Conservation (phyloP, 2,797 vertebrate genomes). For the Poeciliopsis presidionis region DNA sequence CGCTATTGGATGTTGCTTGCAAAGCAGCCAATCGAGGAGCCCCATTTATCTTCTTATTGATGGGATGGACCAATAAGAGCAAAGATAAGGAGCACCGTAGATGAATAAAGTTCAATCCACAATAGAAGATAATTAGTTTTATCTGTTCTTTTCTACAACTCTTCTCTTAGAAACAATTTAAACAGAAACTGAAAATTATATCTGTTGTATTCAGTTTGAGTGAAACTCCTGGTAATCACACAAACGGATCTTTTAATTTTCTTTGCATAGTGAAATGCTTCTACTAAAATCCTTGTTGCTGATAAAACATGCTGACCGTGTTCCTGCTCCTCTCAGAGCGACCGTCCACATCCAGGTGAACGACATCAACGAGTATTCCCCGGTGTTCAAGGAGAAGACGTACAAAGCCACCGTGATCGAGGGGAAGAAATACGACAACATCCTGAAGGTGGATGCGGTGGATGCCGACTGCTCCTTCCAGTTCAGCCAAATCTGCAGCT, state of each 20-base stretch:
- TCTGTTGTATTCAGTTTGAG: not conserved
- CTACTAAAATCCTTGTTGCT: not conserved
- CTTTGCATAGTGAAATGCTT: not conserved
- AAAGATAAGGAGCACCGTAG: not conserved
- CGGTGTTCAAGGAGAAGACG: conserved; percentile 96
- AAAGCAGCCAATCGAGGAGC: not conserved
- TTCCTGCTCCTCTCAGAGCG: conserved; percentile 81
- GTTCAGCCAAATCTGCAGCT: conserved; percentile 99
- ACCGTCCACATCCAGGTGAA: conserved; percentile 98
- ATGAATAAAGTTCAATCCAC: not conserved
- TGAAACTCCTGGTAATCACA: not conserved
- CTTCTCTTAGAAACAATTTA: not conserved
- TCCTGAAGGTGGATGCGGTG: conserved; percentile 92
- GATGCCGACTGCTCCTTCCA: conserved; percentile 98
- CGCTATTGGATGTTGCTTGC: not conserved
- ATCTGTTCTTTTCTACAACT: not conserved
- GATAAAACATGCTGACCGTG: not conserved
- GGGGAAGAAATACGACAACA: conserved; percentile 88
- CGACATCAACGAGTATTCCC: conserved; percentile 94
- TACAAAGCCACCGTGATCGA: conserved; percentile 93
- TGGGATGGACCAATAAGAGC: not conserved
- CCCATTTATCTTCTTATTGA: not conserved
- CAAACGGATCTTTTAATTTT: not conserved
- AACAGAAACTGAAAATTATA: conserved; percentile 1
- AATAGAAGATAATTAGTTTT: not conserved